Evolutionary conservation across 1,140 invertebrate genomes (phyloP), one percentile per base, ranked within the genome.

Genomic region (Belonocnema kinseyi): DNA sequence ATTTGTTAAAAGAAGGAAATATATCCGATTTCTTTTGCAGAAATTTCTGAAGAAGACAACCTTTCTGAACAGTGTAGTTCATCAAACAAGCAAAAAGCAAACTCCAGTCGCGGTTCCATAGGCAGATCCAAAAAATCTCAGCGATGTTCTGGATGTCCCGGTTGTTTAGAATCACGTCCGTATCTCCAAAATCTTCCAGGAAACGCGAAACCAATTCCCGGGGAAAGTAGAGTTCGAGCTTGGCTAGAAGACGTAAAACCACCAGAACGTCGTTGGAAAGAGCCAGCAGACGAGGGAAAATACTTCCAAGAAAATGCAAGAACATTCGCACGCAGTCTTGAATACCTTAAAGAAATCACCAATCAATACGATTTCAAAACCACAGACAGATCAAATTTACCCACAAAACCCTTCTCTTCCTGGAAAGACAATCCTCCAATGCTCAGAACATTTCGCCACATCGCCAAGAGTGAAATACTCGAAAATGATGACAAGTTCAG

Each of bases 11-110:
- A 46, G 2, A 46, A 46, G 10, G 10, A 46, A 46, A 7, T 46
- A 46, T 46, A 46, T 10, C 7, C 7, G 11, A 46, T 46, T 46
- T 46, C 4, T 46, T 46, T 73, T 21, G 40, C 73, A 88, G 90
- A 94, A 75, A 98, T 98, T 84, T 95, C 95, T 3, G 97, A 98
- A 91, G 96, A 97, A 88, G 94, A 94, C 80, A 91, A 54, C n/a
- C 13, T 21, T 3, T 85, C 83, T 7, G 88, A 89, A 21, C 84
- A 81, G 21, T 85, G 81, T 75, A 84, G 81, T 19, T 79, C 80
- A 11, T 76, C 79, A 21, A 85, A 56, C 53, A 40, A 83, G 78
- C 90, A 92, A 73, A 53, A 40, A 51, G 58, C 61, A 7, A 11
- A 86, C 46, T 50, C 83, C 85, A 13, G 21, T 82, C 0, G 86